phyloP scores from a whole-genome alignment of 2,113 vertebrate species.

The Recurvirostra avosetta region DNA sequence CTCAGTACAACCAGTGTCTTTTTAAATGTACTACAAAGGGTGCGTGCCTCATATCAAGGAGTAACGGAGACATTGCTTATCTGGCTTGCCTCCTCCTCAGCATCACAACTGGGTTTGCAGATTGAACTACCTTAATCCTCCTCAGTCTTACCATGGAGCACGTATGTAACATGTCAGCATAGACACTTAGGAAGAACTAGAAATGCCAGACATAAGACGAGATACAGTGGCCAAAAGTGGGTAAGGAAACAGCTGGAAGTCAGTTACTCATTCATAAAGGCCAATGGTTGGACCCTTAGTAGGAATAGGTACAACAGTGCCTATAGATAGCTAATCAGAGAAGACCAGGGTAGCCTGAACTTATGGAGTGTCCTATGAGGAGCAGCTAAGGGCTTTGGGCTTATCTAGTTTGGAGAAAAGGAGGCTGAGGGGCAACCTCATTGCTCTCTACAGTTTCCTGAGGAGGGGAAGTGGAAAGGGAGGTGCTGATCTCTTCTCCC shows the following conservation, averaged over 20 bases:
- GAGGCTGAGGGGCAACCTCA: neutral
- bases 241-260: neutral
- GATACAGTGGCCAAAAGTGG: neutral
- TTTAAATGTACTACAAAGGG: neutral
- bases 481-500: neutral
- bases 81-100: neutral
- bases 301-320: neutral
- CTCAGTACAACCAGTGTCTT: neutral
- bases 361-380: neutral
- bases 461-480: neutral
- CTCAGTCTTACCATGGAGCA: neutral
- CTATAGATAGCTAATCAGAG: neutral
- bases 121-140: neutral
- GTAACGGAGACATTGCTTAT: neutral
- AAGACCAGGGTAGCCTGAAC: neutral
- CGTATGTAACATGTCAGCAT: neutral
- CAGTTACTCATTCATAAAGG: neutral
- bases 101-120: neutral
- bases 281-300: neutral
- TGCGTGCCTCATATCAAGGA: neutral
- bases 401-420: neutral
- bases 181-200: neutral
- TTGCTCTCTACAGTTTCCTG: neutral
- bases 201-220: neutral
- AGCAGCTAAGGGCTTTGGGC: neutral